Percentiles rank a stretch among this genome's conserved stretches.
These are phyloP conservation scores for Tamias sibiricus DNA, from an alignment of 2,113 vertebrate genomes.

Conservation along the genomic window DNA sequence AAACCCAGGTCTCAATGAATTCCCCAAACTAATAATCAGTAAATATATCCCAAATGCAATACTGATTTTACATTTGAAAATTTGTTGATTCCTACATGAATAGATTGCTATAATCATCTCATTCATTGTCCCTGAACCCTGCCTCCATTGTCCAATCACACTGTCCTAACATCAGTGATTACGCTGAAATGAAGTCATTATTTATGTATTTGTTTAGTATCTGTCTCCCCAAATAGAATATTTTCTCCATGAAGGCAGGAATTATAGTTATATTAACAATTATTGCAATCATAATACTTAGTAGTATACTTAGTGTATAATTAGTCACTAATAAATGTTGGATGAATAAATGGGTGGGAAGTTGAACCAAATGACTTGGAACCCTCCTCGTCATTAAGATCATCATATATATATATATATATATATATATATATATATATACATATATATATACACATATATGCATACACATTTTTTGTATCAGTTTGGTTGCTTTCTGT, in stretches of 20 bases:
- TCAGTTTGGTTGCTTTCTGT: too few relatives aligned
- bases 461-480: too few relatives aligned
- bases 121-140: not conserved
- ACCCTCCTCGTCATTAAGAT: not conserved
- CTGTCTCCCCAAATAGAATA: not conserved
- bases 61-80: not conserved
- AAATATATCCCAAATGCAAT: not conserved
- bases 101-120: not conserved
- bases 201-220: constrained; percentile 15
- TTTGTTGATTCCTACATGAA: not conserved
- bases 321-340: not conserved
- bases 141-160: not conserved
- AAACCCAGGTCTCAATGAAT: too few relatives aligned
- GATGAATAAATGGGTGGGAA: not conserved
- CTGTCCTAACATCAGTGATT: not conserved
- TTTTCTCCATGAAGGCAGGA: not conserved
- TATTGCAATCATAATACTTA: not conserved
- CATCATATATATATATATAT: too few relatives aligned
- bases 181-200: not conserved
- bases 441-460: too few relatives aligned
- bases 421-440: too few relatives aligned
- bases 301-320: not conserved
- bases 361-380: not conserved
- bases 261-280: not conserved
- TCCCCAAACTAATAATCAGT: too few relatives aligned